Percentiles rank a stretch among this genome's conserved stretches.
These are phyloP conservation scores for Plebejus melissa DNA, from an alignment of 2,888 invertebrate species.

Conservation along the genomic window DNA sequence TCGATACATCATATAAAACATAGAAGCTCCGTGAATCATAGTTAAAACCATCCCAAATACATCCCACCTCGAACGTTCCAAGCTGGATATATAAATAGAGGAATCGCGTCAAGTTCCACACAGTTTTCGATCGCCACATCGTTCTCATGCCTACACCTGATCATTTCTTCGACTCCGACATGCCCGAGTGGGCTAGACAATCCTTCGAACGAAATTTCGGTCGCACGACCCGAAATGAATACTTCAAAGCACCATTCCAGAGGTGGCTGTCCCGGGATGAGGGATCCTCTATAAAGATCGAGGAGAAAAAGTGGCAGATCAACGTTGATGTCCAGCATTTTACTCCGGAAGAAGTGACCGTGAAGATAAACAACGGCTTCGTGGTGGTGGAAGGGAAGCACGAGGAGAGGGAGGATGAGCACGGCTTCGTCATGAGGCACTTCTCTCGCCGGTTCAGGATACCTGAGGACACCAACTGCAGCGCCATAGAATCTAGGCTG, in stretches of 20 bases:
- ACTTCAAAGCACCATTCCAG: slow-evolving; percentile 38
- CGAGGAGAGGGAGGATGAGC: slow-evolving; percentile 86
- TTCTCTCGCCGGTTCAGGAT: slow-evolving; percentile 85
- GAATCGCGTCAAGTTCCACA: slow-evolving; percentile 38
- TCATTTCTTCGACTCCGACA: slow-evolving; percentile 58
- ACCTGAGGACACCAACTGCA: slow-evolving; percentile 85
- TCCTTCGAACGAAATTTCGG: slow-evolving; percentile 70
- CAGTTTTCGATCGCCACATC: slow-evolving; percentile 36
- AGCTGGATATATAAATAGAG: slow-evolving; percentile 43
- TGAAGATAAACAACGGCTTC: slow-evolving; percentile 84
- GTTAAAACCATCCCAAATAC: slow-evolving; percentile 29
- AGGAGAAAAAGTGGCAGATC: slow-evolving; percentile 81
- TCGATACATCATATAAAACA: slow-evolving; percentile 26
- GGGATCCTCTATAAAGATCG: slow-evolving; percentile 70
- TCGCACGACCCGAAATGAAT: slow-evolving; percentile 61
- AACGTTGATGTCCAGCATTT: slow-evolving; percentile 88
- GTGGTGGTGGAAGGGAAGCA: slow-evolving; percentile 88
- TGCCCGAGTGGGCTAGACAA: slow-evolving; percentile 58
- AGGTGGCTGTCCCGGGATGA: slow-evolving; percentile 60
- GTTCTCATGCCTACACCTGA: slow-evolving; percentile 58
- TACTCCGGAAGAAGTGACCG: slow-evolving; percentile 85
- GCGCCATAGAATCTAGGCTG: slow-evolving; percentile 83
- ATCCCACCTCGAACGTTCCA: slow-evolving; percentile 47
- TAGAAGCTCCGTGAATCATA: slow-evolving; percentile 18
- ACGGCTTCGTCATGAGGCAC: slow-evolving; percentile 86